Base-by-base conservation (phyloP, 37 sponge, comb jelly and placozoan species). In the Axinella damicornis region DNA sequence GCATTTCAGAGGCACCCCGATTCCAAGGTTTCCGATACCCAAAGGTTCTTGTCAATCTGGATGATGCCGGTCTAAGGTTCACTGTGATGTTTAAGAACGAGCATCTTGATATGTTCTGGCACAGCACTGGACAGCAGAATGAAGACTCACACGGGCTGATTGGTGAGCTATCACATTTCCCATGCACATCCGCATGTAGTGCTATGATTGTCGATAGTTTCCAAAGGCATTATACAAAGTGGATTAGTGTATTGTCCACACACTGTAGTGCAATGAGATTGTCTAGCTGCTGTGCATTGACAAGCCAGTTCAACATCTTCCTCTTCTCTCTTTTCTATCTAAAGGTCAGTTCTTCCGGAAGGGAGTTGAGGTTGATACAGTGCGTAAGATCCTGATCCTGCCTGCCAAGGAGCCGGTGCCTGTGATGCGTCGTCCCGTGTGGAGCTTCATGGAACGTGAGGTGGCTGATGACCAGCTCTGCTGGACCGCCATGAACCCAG, bases 281-380 rank as follows among this genome's bases (percentile, higher is more conserved):
- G 46, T 12, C 9, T 9, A 46, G 46, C 46, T 46, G 9, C 46
- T 46, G 46, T 46, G 4, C 46, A 12, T 4, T 12, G 46, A 12
- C 46, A 4, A 12, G 9, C 46, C 9, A 9, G 4, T 46, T 12
- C 6, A 12, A 46, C 46, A 46, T 46, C 9, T 46, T n/a, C n/a
- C n/a, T n/a, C n/a, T n/a, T n/a, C n/a, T 46, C 4, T 9, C 46
- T 46, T 46, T 46, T 12, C 9, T 9, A 46, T 25, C 27, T 61
- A 5, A 5, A 61, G 79, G 79, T 25, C 79, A 78, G 79, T 78
- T 78, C 79, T 63, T 78, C 79, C 55, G 61, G 65, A 61, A 63
- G 11, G 79, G 65, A 20, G 61, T 59, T 12, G 57, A 25, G 24
- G n/a, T 78, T n/a, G 79, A 78, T 37, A 14, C 2, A 38, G 15